Evolutionary conservation across 2,888 invertebrate species (phyloP), one percentile per base, ranked within the genome.

Genomic region (Eledone cirrhosa): DNA sequence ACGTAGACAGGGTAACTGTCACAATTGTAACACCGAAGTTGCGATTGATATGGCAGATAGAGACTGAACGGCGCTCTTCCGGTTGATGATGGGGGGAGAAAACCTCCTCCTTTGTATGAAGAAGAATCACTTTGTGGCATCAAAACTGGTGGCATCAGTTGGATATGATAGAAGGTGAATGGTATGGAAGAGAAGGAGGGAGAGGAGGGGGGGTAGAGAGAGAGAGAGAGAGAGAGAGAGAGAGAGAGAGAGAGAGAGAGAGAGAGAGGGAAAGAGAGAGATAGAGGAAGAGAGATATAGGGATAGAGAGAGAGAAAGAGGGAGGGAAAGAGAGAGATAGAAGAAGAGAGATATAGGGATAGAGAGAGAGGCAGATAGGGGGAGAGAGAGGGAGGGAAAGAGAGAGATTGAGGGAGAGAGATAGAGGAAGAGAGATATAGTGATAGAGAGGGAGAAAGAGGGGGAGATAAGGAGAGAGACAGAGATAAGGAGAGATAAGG

Each of bases 1-100:
- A 41, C 41, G 41, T 72, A 33, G 41, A 72, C 72, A 72, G 72
- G 72, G 72, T 24, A 72, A 72, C 72, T 72, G 72, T 72, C 72
- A 72, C 29, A 72, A 72, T 14, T 31, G 41, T 72, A 33, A 41
- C 72, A 72, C 72, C 33, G 72, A 72, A 72, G 72, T 33, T 41
- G 72, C 72, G 72, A 72, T 72, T 72, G 72, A 72, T 31, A 72
- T 33, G 72, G 72, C 33, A 33, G 72, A 72, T 72, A 22, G 72
- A 16, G 72, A 72, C 72, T 19, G 33, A 22, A 41, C 31, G 72
- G 72, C 72, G 72, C 72, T 72, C 1, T 11, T n/a, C 33, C 31
- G 22, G 33, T 2, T 72, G 72, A 31, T 14, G 72, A n/a, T 41
- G 11, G 41, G 5, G 5, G 41, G 41, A 41, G 41, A 41, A n/a